Conservation (phyloP, 2,888 invertebrate species). For the Drosophila glabriapex region DNA sequence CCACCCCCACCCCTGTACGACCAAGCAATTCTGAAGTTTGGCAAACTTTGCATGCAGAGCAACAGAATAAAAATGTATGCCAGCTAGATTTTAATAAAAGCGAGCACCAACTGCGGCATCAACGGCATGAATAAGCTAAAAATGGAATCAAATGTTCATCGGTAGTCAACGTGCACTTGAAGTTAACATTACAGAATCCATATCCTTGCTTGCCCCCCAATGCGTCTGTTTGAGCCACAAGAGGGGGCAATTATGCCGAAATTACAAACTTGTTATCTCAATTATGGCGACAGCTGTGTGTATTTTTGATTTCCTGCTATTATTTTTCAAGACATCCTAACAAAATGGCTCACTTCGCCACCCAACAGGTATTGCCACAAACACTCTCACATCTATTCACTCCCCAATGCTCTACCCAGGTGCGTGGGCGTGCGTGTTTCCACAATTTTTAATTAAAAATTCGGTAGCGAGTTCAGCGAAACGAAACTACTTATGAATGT, state of each 20-base stretch:
- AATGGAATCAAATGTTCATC: conserved; percentile 44
- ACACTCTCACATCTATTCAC: background rate
- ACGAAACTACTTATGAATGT: conserved; percentile 28
- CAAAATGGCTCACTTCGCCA: background rate
- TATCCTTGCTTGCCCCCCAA: background rate
- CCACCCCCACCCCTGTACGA: background rate
- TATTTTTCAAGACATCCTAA: conserved; percentile 23
- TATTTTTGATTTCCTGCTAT: conserved; percentile 74
- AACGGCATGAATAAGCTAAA: conserved; percentile 3
- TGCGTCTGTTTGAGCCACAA: background rate
- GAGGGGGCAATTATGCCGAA: conserved; percentile 68
- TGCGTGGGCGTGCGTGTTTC: conserved; percentile 36
- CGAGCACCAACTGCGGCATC: conserved; percentile 47
- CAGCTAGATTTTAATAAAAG: conserved; percentile 55
- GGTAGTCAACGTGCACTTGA: conserved; percentile 19
- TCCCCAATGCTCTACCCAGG: conserved; percentile 17
- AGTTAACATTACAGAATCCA: conserved; percentile 21
- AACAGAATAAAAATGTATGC: conserved; percentile 30
- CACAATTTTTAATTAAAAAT: conserved; percentile 55
- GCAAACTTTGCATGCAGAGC: conserved; percentile 28
- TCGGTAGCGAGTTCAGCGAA: conserved; percentile 13
- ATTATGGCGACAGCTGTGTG: conserved; percentile 72
- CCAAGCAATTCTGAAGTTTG: conserved; percentile 5
- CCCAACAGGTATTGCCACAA: background rate
- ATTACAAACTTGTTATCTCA: conserved; percentile 79